Evolutionary conservation across 2,888 invertebrate species (phyloP).

Genomic region (Pseudolycoriella hygida): DNA sequence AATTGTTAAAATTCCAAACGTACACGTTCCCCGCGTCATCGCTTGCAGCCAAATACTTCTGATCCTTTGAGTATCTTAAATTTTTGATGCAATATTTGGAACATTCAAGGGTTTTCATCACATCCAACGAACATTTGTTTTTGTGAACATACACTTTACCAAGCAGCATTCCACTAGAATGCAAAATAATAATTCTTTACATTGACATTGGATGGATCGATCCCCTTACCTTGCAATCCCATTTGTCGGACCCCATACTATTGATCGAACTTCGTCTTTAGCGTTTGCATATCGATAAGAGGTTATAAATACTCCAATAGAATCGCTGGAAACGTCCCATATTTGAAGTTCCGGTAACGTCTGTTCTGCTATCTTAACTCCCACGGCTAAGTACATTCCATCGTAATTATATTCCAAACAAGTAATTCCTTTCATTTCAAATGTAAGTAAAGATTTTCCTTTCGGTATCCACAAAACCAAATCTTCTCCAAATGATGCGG

Average conservation of each 20-base stretch:
- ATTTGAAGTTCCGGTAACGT: conserved; percentile 6
- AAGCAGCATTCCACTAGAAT: neutral
- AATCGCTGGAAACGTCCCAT: conserved; percentile 6
- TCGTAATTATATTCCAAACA: conserved; percentile 19
- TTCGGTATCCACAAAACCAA: conserved; percentile 22
- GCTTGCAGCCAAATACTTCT: conserved; percentile 20
- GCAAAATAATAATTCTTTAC: neutral
- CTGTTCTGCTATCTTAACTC: conserved; percentile 19
- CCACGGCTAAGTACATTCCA: conserved; percentile 21
- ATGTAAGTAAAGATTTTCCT: conserved; percentile 19
- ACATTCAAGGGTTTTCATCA: neutral
- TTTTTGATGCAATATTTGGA: conserved; percentile 14
- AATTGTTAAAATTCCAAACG: conserved; percentile 17
- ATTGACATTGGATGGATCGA: neutral
- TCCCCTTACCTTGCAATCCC: neutral
- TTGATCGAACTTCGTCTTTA: neutral
- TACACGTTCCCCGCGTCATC: conserved; percentile 19
- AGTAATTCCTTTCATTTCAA: conserved; percentile 15
- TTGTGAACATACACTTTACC: neutral
- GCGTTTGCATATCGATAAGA: neutral
- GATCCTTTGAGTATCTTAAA: conserved; percentile 20
- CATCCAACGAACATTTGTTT: neutral
- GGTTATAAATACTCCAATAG: neutral
- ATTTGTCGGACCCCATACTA: neutral
- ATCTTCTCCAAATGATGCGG: conserved; percentile 22